Evolutionary conservation across 2,888 invertebrate genomes (phyloP).

Genomic region (Temnothorax unifasciatus): DNA sequence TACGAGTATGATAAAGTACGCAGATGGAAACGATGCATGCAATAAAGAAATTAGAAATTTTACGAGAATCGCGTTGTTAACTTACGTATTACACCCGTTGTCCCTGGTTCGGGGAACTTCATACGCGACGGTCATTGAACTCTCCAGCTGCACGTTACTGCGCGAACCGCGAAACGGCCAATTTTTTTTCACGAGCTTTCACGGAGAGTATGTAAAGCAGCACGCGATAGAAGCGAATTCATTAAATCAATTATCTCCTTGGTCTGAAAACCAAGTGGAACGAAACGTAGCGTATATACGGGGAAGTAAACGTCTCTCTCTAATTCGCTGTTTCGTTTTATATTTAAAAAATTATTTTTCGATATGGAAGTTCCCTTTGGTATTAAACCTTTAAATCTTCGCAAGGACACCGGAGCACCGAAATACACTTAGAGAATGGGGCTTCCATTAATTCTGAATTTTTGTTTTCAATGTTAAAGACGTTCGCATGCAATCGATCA

Average conservation of each 20-base stretch:
- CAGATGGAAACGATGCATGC: neutral
- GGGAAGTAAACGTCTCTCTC: neutral
- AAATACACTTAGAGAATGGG: neutral
- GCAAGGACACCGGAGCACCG: neutral
- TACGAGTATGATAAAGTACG: neutral
- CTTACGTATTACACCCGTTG: neutral
- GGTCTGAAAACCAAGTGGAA: conserved; percentile 69
- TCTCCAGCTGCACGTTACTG: neutral
- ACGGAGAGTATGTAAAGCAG: conserved; percentile 25
- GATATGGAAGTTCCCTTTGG: neutral
- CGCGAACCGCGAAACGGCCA: conserved; percentile 14
- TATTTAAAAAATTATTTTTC: neutral
- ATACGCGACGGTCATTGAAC: conserved; percentile 41
- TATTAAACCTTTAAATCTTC: neutral
- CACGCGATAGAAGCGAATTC: conserved; percentile 38
- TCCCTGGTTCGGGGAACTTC: neutral
- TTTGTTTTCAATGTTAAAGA: neutral
- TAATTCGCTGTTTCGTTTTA: neutral
- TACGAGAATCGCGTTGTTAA: neutral
- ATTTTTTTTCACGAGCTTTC: conserved; percentile 31
- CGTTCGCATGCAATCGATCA: conserved; percentile 9
- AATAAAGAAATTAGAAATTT: neutral
- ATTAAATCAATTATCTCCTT: conserved; percentile 61
- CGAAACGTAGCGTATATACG: conserved; percentile 26
- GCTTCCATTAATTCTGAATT: neutral